Evolutionary conservation across 2,888 invertebrate genomes (phyloP), one percentile per base, ranked within the genome.

Genomic region (Plagodis pulveraria): DNA sequence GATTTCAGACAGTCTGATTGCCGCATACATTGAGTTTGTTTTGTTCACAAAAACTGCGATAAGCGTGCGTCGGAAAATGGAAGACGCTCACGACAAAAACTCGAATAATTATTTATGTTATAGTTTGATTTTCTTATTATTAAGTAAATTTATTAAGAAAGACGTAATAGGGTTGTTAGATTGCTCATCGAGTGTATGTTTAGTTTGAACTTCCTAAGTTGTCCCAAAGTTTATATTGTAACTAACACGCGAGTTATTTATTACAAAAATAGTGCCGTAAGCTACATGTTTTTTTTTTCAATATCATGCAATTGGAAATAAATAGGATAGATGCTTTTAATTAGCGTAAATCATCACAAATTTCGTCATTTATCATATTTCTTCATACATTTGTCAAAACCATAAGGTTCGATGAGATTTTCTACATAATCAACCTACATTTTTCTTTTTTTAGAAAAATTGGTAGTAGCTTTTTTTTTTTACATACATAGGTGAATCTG

Each of bases 51-150:
- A 54, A 32, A 49, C 40, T 33, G 9, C 11, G 46, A 12, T n/a
- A 35, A 46, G 10, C 9, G 42, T 12, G 48, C 40, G 22, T 12
- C 42, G 42, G 11, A 40, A 35, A 12, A 8, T 57, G 49, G 4
- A 60, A 69, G 65, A 65, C 68, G 72, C 71, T 76, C 70, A 72
- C 70, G 76, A 82, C 76, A 78, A 74, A 78, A 82, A 84, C 86
- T 88, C 84, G 87, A 89, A 89, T 88, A 86, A 71, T 75, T 79
- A 82, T 81, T 80, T 84, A 79, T 78, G 69, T 57, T 59, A 80
- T 82, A 72, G 65, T 74, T 59, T 74, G 75, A 70, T 72, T 73
- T 69, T 67, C 63, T 73, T 11, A 74, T 71, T 56, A 51, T 69
- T 72, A 73, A 65, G 66, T 78, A 67, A 69, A 12, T 7, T 55